Base-by-base conservation (phyloP, 2,888 invertebrate species). In the Tanaodytes sp. region DNA sequence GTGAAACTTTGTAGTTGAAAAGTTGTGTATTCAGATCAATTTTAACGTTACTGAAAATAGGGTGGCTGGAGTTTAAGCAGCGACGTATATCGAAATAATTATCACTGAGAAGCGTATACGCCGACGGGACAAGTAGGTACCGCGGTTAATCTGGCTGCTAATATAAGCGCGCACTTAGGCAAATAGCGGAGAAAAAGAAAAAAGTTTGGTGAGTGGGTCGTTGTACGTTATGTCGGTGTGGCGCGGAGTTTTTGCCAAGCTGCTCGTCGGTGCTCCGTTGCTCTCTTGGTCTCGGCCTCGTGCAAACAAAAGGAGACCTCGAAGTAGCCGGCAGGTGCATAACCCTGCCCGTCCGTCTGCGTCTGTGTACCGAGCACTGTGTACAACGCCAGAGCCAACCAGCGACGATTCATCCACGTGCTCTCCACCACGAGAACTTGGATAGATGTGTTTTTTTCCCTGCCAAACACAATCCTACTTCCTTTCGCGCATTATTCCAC, bases 271-370 rank as follows among this genome's bases (percentile, higher is more conserved):
- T 3, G 9, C 36, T 36, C n/a, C n/a, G 36, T 8, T 4, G 27
- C 27, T 4, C 27, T 48, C 52, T 42, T 43, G 36, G 8, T 42
- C 57, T 42, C 52, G 55, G 64, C 51, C 70, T 61, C 54, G 65
- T 45, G 65, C 62, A 68, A 68, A 68, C 72, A 72, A 66, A 69
- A 61, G 45, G 52, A 64, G 71, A 49, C 64, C 65, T 68, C 64
- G 72, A 65, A 66, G 62, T 51, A 68, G 57, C 68, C 67, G 68
- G 68, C 68, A 68, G 68, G 68, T 68, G 68, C 62, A 68, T 68
- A 68, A 63, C 68, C 68, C 68, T 67, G 61, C 54, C 33, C 16
- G 30, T 1, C 31, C 40, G n/a, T n/a, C n/a, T n/a, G 63, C 42
- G n/a, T n/a, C 48, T 48, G 48, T 42, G 52, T 20, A n/a, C n/a